These are phyloP conservation scores for Anomalospiza imberbis DNA, from an alignment of 2,797 vertebrate genomes.

Conservation along the genomic window DNA sequence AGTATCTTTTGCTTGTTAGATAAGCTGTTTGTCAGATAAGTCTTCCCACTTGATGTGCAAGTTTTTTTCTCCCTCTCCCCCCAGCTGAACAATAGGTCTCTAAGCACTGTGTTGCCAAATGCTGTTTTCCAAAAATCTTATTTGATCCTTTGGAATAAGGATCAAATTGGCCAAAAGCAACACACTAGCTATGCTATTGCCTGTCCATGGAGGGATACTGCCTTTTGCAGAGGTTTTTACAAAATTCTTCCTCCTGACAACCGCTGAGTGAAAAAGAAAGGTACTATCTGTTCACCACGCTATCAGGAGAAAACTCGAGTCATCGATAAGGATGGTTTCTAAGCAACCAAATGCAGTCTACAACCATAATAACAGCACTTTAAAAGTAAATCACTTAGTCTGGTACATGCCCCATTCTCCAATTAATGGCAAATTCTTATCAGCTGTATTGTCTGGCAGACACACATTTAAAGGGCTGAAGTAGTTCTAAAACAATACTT, in stretches of 20 bases:
- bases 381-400: conserved; percentile 22
- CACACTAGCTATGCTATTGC: background rate
- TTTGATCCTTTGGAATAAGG: background rate
- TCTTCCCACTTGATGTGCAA: background rate
- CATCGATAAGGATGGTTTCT: conserved; percentile 55
- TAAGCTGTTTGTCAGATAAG: background rate
- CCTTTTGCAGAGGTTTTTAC: background rate
- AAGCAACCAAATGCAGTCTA: conserved; percentile 52
- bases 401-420: background rate
- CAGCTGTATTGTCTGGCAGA: conserved; percentile 20
- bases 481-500: background rate
- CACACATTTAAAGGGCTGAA: background rate
- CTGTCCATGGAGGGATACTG: background rate
- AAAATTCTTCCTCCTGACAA: conserved; percentile 9
- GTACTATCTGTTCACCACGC: background rate
- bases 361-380: conserved; percentile 38
- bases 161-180: background rate
- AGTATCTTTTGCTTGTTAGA: conserved; percentile 8
- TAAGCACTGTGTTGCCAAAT: background rate
- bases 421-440: conserved; percentile 1
- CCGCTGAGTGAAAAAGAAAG: background rate
- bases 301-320: conserved; percentile 39
- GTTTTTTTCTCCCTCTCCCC: background rate
- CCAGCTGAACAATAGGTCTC: background rate
- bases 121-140: background rate